Base-by-base conservation (phyloP, 1,140 invertebrate species). In the Tetramorium alpestre region DNA sequence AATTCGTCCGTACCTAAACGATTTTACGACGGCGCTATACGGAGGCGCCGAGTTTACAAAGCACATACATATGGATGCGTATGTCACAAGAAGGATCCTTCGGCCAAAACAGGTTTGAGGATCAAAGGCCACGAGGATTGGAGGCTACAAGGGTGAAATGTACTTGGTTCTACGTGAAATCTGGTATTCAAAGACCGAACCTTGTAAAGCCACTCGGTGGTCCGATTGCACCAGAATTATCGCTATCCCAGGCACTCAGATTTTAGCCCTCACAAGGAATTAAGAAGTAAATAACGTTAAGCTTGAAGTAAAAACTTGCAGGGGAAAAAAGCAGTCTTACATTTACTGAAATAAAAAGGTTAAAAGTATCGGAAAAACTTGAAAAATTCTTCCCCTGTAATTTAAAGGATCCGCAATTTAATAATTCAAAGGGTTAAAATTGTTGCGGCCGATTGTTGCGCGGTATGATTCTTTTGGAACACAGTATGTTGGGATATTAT, bases 41-140 rank as follows among this genome's bases (percentile, higher is more conserved):
- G 41, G 69, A 84, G 54, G 69, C 44, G 44, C 54, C 41, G 80
- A 60, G 69, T 84, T 84, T 75, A 84, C 69, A 73, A 84, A 84
- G 69, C 44, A 58, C 70, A 75, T 84, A 73, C 80, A 84, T 84
- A 62, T 73, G 56, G 56, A 84, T 84, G 41, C 54, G 69, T 67
- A 41, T 62, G 62, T 47, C 56, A 10, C 69, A 49, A 84, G 44
- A 22, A 62, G 69, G 69, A 84, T 82, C 25, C 25, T 58, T 18
- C 51, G 49, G n/a, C 80, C 67, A 33, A 75, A 84, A 75, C 69
- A 49, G 18, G 38, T 82, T 72, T 73, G 22, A 60, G 69, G 80
- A 84, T 84, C 80, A 84, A 75, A 84, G 69, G 69, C 44, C n/a
- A 22, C 18, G 7, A 49, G 44, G 54, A 60, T 84, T 75, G 54